Evolutionary conservation across 2,113 vertebrate genomes (phyloP), one percentile per base, ranked within the genome.

Genomic region (Lathamus discolor): DNA sequence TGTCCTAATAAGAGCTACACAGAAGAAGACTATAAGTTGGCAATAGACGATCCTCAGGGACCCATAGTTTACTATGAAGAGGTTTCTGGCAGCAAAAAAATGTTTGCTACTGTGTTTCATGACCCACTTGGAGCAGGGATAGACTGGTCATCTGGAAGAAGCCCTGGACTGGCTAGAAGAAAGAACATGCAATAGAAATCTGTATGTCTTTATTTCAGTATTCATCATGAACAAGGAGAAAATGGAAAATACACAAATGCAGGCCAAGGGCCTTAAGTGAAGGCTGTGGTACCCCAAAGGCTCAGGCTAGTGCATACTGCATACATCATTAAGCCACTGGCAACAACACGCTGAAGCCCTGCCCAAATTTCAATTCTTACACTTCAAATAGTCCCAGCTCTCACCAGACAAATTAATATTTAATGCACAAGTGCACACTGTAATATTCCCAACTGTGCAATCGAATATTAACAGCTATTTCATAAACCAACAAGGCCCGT

Each of bases 401-500:
- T 96, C 85, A 94, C 92, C 79, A 96, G 95, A 96, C 77, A 92
- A 97, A 96, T 97, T 72, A 95, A 97, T 97, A 97, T 97, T 97
- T 95, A 96, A 97, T 95, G 95, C 68, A 66, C 79, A 95, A 86
- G 81, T 93, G 84, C 83, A 82, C 2, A 2, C 91, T 84, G 92
- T 76, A 97, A 83, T 95, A 94, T 96, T 97, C 92, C 94, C 95
- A 92, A 84, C 87, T 88, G 92, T 86, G 88, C 85, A 79, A 93
- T 97, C 94, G 83, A 78, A 92, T 93, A 95, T 97, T 93, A 97
- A 86, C 92, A 92, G 96, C 96, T 95, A 96, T 97, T 96, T 96
- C 92, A 95, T 97, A 96, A 97, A 97, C 97, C 95, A 97, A 97
- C 97, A 96, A 92, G 95, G 88, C 91, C 93, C 48, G 39, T 96